phyloP scores from a whole-genome alignment of 2,888 invertebrate species.

The Terebella lapidaria region DNA sequence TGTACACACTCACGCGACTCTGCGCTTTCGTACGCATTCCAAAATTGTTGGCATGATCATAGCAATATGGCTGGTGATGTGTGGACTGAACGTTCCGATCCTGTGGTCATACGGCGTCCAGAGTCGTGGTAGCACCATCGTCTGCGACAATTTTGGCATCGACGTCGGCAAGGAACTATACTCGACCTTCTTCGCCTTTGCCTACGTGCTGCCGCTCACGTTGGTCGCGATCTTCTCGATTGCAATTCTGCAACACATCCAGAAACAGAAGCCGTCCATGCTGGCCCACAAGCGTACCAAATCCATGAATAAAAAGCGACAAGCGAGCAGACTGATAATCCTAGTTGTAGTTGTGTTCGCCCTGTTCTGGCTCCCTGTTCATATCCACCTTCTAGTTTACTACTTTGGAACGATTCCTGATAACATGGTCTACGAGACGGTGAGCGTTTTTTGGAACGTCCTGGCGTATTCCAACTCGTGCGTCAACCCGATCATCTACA shows the following conservation, averaged over 20 bases:
- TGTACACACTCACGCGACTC: slow-evolving; percentile 40
- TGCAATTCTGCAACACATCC: slow-evolving; percentile 23
- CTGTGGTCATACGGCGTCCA: slow-evolving; percentile 9
- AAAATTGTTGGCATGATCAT: slow-evolving; percentile 61
- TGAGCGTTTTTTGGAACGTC: slow-evolving; percentile 23
- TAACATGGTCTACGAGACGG: slow-evolving; percentile 16
- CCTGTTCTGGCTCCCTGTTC: slow-evolving; percentile 29
- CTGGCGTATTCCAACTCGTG: slow-evolving; percentile 30
- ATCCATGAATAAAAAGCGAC: slow-evolving; percentile 17
- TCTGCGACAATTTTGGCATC: slow-evolving; percentile 18
- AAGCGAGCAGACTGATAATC: slow-evolving; percentile 25
- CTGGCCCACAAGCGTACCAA: slow-evolving; percentile 15
- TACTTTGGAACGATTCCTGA: slow-evolving; percentile 22
- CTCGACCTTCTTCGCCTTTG: slow-evolving; percentile 25
- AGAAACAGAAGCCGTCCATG: slow-evolving; percentile 12
- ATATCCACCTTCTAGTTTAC: slow-evolving; percentile 26
- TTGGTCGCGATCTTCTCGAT: slow-evolving; percentile 25
- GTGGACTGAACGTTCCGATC: slow-evolving; percentile 12
- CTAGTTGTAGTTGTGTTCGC: slow-evolving; percentile 29
- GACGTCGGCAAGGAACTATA: slow-evolving; percentile 16
- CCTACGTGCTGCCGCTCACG: slow-evolving; percentile 24
- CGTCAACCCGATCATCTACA: slow-evolving; percentile 30
- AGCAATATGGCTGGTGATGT: slow-evolving; percentile 11
- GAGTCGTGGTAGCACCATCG: not conserved
- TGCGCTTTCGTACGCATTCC: slow-evolving; percentile 72